Evolutionary conservation across 2,888 invertebrate species (phyloP), one percentile per base, ranked within the genome.

Genomic region (Podabrus alpinus): DNA sequence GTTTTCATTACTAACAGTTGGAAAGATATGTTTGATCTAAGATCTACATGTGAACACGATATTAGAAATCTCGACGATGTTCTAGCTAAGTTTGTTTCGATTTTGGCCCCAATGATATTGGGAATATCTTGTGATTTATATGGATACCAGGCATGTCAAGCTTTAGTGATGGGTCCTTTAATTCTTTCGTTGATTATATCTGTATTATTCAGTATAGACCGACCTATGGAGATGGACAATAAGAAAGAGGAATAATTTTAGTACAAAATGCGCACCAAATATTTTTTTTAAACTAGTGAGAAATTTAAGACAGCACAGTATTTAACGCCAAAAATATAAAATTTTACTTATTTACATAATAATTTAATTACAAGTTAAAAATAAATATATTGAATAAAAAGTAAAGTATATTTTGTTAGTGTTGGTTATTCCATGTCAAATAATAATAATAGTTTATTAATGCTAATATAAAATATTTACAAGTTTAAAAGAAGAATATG

Each of bases 71-170:
- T 60, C 11, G 71, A 74, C 9, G 69, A 77, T 19, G 59, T 60
- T 13, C 10, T 77, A 59, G 66, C 24, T 3, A 74, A 72, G 59
- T 59, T 77, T 24, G 69, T 62, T 13, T 66, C 71, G 10, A 64
- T 74, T 10, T 15, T 74, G 7, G 67, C 66, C 4, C 76, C 76
- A 13, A 21, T 69, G 9, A 68, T 77, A 24, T 74, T 77, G 66
- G 76, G 76, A 15, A 16, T 74, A 66, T 72, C 74, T 21, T 77
- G 76, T 59, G 76, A 77, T 72, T 69, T 71, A 15, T 77, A 74
- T 67, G 71, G 71, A 9, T 61, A 72, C 59, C 25, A 67, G 7
- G 73, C 76, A 59, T 62, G 72, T n/a, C 67, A 74, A 69, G 61
- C 74, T 10, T 66, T 71, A 17, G 74, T 74, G 15, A 67, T 77